Base-by-base conservation (phyloP, 2,797 vertebrate genomes). In the Masticophis lateralis region DNA sequence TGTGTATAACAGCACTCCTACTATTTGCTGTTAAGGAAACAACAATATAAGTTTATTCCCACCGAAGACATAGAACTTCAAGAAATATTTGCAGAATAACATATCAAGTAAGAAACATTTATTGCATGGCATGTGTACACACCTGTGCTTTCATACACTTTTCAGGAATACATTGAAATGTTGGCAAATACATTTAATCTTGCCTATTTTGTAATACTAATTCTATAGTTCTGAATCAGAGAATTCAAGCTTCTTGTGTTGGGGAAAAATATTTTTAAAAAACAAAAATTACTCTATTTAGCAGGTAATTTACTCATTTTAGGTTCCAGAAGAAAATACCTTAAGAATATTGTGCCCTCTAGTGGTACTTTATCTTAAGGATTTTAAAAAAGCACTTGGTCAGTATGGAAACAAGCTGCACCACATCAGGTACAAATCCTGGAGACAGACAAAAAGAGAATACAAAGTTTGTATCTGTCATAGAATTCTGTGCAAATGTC, bases 271-370 rank as follows among this genome's bases (percentile, higher is more conserved):
- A 10, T 88, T 14, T 14, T 1, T 0, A 1, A 0, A 37, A 2
- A 61, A 10, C 22, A 16, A 53, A 60, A 37, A 0, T 55, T 37
- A 86, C 18, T 16, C 37, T 10, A 5, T 61, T 28, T 86, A 56
- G 53, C 55, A 61, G 47, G 53, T 20, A 32, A 6, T 47, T 88
- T 88, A 59, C 25, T 91, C 4, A 91, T 94, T 94, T 91, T 87
- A 92, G 18, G 79, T 89, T 91, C 88, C 6, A 2, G 88, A 92
- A 86, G 95, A 95, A 96, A 96, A 96, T 97, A 96, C 8, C 93
- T 94, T 97, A 97, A 97, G 95, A 97, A 97, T 96, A 97, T 95
- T 98, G 95, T 98, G 97, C 98, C 98, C 98, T 96, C 98, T 98
- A 98, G 98, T 98, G 98, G 97, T 61, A 90, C 91, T 95, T 94